Evolutionary conservation across 2,113 vertebrate genomes (phyloP), one percentile per base, ranked within the genome.

Genomic region (Platanista minor): DNA sequence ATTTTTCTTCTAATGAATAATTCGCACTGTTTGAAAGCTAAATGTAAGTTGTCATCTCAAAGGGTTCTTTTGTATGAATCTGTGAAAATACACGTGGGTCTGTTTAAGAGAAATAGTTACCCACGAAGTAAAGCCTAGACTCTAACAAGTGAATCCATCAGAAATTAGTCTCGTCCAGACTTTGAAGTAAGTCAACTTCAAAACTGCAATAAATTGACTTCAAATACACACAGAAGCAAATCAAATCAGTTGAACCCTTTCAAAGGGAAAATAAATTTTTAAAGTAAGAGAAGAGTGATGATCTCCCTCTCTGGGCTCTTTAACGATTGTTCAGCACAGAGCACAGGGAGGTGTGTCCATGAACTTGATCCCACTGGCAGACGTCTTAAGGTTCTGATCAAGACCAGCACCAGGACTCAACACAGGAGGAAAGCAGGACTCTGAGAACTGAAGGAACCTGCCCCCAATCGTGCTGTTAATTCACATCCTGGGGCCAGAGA

Each of bases 121-220:
- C 41, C 0, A 12, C 15, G 25, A 93, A 43, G 15, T 4, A 15
- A 81, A 78, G 41, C 23, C 20, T 31, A 57, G 27, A 62, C 17
- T 33, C 18, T 36, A 71, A 61, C 4, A 57, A 83, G 71, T 8
- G 6, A 96, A 84, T 52, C 41, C 62, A 66, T 71, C 12, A n/a
- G 21, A 87, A 94, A 52, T 20, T 46, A 41, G 64, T 52, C 6
- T 86, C 18, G 5, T 67, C 46, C 23, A 66, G 78, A 4, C 33
- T 90, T 49, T 57, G 25, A 91, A 95, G 17, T 54, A 77, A 91
- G n/a, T 29, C 72, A 95, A 36, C 7, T 81, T 91, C 33, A 41
- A 86, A 88, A 74, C 9, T 69, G 46, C 90, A 80, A 77, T 66
- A 69, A 57, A 75, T 10, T 7, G 41, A 84, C 27, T 62, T 13